A percentile compares a stretch with the other conserved stretches of the same genome.
Evolutionary conservation across 2,888 invertebrate genomes (phyloP).

Genomic region (Resseliella maxima): DNA sequence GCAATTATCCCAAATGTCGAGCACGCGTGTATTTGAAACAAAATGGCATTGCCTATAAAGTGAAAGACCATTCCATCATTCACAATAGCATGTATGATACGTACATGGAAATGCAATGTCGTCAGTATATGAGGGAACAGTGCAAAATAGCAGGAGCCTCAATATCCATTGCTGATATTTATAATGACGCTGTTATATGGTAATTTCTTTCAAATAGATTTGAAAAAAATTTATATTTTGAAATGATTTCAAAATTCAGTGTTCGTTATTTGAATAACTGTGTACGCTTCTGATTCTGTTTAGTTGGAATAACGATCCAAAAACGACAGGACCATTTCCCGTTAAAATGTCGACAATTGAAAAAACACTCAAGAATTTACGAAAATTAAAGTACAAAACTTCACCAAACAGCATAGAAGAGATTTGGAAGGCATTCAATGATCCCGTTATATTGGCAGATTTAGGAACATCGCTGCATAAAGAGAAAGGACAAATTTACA

Average conservation of each 20-base stretch:
- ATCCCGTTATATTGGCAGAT: too few species aligned
- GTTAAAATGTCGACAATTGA: neutral
- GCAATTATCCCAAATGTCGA: neutral
- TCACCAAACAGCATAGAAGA: too few species aligned
- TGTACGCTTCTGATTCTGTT: neutral
- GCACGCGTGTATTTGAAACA: neutral
- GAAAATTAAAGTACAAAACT: too few species aligned
- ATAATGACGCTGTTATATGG: neutral
- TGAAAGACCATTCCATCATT: neutral
- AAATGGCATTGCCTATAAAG: neutral
- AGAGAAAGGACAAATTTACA: too few species aligned
- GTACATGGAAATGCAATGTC: neutral
- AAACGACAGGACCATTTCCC: neutral
- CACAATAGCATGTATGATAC: neutral
- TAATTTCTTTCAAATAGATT: neutral
- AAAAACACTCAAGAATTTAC: neutral
- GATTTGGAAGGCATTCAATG: too few species aligned
- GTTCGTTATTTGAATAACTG: too few species aligned
- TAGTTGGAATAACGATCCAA: neutral
- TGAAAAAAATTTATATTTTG: neutral
- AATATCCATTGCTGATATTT: neutral
- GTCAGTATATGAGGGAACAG: neutral
- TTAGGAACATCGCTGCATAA: too few species aligned
- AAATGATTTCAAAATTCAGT: neutral
- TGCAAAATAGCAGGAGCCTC: neutral